phyloP scores from a whole-genome alignment of 2,113 vertebrate genomes.

The Asarcornis scutulata region DNA sequence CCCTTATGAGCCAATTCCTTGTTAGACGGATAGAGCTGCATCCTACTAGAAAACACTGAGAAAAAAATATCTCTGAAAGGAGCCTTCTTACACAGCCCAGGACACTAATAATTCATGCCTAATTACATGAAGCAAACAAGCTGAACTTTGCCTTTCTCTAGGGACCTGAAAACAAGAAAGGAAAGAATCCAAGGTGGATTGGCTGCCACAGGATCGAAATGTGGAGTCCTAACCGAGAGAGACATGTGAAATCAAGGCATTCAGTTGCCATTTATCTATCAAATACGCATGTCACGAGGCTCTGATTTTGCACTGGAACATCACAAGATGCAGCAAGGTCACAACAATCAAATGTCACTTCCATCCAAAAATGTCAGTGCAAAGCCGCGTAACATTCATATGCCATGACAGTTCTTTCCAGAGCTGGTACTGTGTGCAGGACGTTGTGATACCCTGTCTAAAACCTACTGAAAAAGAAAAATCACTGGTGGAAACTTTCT shows the following conservation, averaged over 20 bases:
- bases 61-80: neutral
- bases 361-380: slow-evolving; percentile 19
- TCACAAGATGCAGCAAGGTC: slow-evolving; percentile 44
- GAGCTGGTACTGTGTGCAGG: neutral
- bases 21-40: neutral
- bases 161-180: neutral
- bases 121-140: neutral
- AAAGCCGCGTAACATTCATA: neutral
- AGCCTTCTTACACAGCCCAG: neutral
- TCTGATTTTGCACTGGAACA: slow-evolving; percentile 24
- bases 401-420: slow-evolving; percentile 32
- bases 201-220: neutral
- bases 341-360: slow-evolving; percentile 49
- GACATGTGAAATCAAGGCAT: slow-evolving; percentile 18
- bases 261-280: slow-evolving; percentile 2
- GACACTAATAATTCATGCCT: neutral
- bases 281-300: neutral
- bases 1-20: neutral
- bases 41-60: neutral
- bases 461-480: neutral
- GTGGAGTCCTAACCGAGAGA: neutral
- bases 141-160: neutral
- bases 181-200: neutral
- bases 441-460: neutral
- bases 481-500: neutral